Evolutionary conservation across 2,113 vertebrate genomes (phyloP).

Genomic region (Gopherus evgoodei): DNA sequence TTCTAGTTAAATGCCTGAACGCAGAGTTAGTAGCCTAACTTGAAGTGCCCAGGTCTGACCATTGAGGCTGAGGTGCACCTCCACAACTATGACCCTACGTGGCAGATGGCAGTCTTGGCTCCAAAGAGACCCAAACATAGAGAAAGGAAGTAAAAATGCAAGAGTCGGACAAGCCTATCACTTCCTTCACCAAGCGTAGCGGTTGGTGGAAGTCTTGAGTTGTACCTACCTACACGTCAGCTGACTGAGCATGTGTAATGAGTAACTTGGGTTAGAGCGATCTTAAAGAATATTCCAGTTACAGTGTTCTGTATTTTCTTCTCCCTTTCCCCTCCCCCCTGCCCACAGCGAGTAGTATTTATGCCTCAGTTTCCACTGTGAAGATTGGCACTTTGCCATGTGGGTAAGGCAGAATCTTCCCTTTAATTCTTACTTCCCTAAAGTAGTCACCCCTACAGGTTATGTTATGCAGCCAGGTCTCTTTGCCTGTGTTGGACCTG

Average conservation of each 20-base stretch:
- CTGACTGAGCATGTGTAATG: neutral
- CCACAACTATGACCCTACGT: rapidly evolving
- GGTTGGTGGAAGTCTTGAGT: neutral
- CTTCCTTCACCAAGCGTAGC: neutral
- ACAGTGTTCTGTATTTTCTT: neutral
- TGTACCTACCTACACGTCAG: rapidly evolving
- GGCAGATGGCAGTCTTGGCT: neutral
- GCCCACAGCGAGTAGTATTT: neutral
- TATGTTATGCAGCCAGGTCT: neutral
- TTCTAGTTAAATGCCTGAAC: neutral
- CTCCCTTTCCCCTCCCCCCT: neutral
- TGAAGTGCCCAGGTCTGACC: rapidly evolving
- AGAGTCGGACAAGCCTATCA: rapidly evolving
- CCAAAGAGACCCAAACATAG: neutral
- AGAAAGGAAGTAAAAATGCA: neutral
- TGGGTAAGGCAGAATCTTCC: neutral
- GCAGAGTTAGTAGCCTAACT: rapidly evolving
- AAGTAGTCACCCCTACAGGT: rapidly evolving
- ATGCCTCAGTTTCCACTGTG: neutral
- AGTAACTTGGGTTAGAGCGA: neutral
- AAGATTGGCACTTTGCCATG: neutral
- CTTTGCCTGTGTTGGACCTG: neutral
- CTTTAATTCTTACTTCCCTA: neutral
- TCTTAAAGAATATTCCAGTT: neutral
- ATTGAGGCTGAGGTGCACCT: neutral